Evolutionary conservation across 2,888 invertebrate genomes (phyloP).

Genomic region (Lasioglossum figueresi): DNA sequence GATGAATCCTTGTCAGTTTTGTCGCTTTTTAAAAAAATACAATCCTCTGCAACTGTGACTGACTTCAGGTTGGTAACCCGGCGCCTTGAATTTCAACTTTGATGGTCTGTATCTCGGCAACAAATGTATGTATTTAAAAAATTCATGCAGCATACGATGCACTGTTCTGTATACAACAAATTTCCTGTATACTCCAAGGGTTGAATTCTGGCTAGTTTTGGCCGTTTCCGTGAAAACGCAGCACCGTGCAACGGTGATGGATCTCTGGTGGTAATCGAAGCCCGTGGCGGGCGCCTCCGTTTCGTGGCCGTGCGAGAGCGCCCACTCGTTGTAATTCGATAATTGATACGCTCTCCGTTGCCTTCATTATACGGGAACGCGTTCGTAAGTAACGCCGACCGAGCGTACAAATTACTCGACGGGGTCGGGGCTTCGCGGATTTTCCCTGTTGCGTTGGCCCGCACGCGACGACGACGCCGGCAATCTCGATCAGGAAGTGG

Average conservation of each 20-base stretch:
- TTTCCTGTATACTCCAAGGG: background rate
- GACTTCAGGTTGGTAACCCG: no score
- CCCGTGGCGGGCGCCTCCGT: background rate
- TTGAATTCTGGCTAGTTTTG: background rate
- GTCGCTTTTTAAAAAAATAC: no score
- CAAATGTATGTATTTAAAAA: background rate
- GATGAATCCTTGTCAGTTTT: no score
- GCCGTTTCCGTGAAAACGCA: background rate
- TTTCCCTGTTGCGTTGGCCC: constrained; percentile 59
- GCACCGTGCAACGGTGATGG: background rate
- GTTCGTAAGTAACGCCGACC: constrained; percentile 52
- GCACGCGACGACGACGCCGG: constrained; percentile 58
- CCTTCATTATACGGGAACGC: constrained; percentile 50
- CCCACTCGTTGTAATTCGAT: constrained; percentile 45
- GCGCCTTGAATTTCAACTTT: background rate
- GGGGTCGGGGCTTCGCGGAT: constrained; percentile 38
- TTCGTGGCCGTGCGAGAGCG: constrained; percentile 10
- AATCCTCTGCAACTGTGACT: no score
- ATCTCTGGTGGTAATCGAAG: background rate
- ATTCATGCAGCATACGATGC: background rate
- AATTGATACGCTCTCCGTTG: constrained; percentile 40
- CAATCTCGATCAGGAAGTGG: constrained; percentile 63
- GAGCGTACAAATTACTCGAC: constrained; percentile 53
- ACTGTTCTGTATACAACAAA: background rate
- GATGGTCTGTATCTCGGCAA: no score